Percentiles rank a stretch among this genome's conserved stretches.
Evolutionary conservation across 2,797 vertebrate species (phyloP).

Genomic region (Mergus octosetaceus): DNA sequence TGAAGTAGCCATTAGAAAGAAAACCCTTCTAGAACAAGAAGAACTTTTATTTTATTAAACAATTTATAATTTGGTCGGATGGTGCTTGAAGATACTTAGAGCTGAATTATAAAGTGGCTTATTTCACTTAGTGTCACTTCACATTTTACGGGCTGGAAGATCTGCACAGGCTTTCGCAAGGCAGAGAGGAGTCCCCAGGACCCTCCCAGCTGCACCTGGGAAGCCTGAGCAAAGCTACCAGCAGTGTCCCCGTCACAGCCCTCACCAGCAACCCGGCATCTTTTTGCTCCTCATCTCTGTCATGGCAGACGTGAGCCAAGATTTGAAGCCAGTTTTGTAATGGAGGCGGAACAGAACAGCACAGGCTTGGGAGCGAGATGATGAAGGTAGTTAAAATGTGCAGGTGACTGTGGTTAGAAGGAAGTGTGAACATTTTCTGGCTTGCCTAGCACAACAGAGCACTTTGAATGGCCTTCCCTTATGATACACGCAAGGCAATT

Average conservation of each 20-base stretch:
- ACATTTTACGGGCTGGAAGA: slow-evolving; percentile 54
- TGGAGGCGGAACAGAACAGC: slow-evolving; percentile 26
- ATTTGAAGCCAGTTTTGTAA: slow-evolving; percentile 19
- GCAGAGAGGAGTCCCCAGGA: slow-evolving; percentile 39
- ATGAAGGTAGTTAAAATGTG: slow-evolving; percentile 32
- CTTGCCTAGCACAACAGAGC: slow-evolving; percentile 55
- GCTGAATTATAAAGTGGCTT: slow-evolving; percentile 47
- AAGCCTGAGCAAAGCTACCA: slow-evolving; percentile 18
- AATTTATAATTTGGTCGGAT: slow-evolving; percentile 5
- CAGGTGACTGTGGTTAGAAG: slow-evolving; percentile 61
- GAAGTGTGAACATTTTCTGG: slow-evolving; percentile 63
- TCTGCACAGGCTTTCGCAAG: slow-evolving; percentile 7
- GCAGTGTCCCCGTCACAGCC: not conserved
- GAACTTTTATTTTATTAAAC: slow-evolving; percentile 55
- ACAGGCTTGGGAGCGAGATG: slow-evolving; percentile 5
- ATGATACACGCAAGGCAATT: not conserved
- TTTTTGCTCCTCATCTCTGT: slow-evolving; percentile 32
- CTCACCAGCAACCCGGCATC: slow-evolving; percentile 21
- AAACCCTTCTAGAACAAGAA: slow-evolving; percentile 15
- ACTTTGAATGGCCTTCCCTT: slow-evolving; percentile 22
- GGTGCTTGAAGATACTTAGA: slow-evolving; percentile 37
- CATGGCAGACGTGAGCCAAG: not conserved
- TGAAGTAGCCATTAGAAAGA: slow-evolving; percentile 50
- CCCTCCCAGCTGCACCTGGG: slow-evolving; percentile 17
- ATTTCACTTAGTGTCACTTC: slow-evolving; percentile 66